phyloP scores from a whole-genome alignment of 2,113 vertebrate genomes.

The Pterocles burchelli region DNA sequence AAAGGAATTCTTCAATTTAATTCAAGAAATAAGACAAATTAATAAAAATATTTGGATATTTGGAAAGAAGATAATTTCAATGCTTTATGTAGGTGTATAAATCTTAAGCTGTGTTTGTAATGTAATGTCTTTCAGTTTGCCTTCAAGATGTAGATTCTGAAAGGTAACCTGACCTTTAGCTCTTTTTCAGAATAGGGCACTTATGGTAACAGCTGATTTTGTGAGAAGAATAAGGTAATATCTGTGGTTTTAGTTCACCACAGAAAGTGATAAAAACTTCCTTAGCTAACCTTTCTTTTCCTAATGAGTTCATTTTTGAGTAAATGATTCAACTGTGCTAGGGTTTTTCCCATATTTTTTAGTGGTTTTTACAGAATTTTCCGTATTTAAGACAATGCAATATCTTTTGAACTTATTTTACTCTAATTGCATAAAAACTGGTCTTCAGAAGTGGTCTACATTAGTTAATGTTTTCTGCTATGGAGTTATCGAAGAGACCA shows the following conservation, averaged over 20 bases:
- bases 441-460: not conserved
- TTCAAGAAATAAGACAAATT: not conserved
- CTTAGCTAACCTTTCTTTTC: not conserved
- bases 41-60: not conserved
- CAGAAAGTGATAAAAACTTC: not conserved
- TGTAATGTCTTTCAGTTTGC: not conserved
- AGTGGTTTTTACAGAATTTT: not conserved
- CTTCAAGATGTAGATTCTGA: not conserved
- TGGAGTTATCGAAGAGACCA: accelerated
- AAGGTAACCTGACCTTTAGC: not conserved
- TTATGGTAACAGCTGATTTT: not conserved
- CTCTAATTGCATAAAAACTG: not conserved
- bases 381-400: not conserved
- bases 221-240: not conserved
- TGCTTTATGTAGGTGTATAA: not conserved
- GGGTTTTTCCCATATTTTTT: not conserved
- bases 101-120: not conserved
- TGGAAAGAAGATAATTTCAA: not conserved
- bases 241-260: not conserved
- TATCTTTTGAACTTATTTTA: not conserved
- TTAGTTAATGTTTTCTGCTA: not conserved
- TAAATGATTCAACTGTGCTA: not conserved
- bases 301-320: not conserved
- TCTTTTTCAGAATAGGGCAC: not conserved
- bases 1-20: not conserved